These are phyloP conservation scores for Drosophila pseudotakahashii DNA, from an alignment of 2,888 invertebrate genomes.

Conservation along the genomic window DNA sequence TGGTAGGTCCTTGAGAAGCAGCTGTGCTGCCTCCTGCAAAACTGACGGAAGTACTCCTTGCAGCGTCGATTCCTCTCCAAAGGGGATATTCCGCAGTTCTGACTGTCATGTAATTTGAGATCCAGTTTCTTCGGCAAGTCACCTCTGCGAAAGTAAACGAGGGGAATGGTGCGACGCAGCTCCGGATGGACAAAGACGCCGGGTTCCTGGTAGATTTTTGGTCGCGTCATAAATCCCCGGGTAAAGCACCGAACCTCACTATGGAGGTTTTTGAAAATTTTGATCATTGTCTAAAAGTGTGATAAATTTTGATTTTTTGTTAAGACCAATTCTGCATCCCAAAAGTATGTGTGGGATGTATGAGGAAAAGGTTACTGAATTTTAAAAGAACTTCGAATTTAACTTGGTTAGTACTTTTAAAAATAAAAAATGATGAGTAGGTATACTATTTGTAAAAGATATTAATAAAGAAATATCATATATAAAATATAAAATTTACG, in stretches of 20 bases:
- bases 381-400: no score
- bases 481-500: no score
- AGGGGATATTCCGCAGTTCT: not conserved
- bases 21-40: constrained; percentile 1
- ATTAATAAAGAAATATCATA: no score
- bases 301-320: not conserved
- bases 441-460: no score
- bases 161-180: constrained; percentile 14
- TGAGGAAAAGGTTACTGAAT: not conserved
- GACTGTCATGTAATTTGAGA: no score
- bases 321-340: not conserved
- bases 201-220: not conserved
- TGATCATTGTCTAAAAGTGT: not conserved
- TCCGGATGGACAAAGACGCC: constrained; percentile 11
- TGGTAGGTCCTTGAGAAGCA: constrained; percentile 1
- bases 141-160: not conserved
- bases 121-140: not conserved
- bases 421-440: no score
- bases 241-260: not conserved
- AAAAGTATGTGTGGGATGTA: not conserved
- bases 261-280: not conserved
- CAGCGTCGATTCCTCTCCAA: no score
- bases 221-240: not conserved
- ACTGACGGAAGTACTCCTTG: not conserved
- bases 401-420: no score